Evolutionary conservation across 2,888 invertebrate species (phyloP).

Genomic region (Eugnorisma glareosa): DNA sequence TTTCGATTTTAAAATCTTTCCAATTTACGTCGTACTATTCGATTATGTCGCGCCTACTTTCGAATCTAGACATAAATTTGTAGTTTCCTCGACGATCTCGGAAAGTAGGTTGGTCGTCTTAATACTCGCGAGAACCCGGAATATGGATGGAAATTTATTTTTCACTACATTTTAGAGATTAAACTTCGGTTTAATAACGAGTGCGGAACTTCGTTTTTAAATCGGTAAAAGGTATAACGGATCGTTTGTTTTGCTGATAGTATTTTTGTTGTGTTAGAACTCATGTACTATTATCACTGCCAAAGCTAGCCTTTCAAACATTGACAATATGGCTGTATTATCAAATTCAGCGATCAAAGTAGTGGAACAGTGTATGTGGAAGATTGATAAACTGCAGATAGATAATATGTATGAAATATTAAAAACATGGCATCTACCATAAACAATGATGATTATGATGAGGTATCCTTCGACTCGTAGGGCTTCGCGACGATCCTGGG

Average conservation of each 20-base stretch:
- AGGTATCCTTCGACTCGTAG: too few relatives aligned
- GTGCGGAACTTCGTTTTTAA: not conserved
- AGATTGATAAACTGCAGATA: not conserved
- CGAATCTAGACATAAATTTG: not conserved
- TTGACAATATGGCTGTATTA: not conserved
- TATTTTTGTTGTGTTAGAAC: too few relatives aligned
- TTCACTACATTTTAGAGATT: not conserved
- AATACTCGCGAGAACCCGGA: not conserved
- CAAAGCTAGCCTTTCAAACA: not conserved
- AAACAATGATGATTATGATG: not conserved
- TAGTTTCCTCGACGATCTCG: not conserved
- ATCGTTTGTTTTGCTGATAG: not conserved
- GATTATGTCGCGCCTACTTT: not conserved
- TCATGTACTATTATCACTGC: not conserved
- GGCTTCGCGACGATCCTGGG: not conserved
- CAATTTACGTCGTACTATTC: not conserved
- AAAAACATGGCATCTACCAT: not conserved
- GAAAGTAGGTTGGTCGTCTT: not conserved
- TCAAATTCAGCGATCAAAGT: not conserved
- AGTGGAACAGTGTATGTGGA: not conserved
- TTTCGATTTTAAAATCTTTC: not conserved
- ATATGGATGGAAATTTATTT: not conserved
- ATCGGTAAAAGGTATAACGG: not conserved
- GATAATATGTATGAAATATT: not conserved
- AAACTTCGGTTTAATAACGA: too few relatives aligned